Conservation (phyloP, 2,888 invertebrate species). For the Polylopha cassiicola region DNA sequence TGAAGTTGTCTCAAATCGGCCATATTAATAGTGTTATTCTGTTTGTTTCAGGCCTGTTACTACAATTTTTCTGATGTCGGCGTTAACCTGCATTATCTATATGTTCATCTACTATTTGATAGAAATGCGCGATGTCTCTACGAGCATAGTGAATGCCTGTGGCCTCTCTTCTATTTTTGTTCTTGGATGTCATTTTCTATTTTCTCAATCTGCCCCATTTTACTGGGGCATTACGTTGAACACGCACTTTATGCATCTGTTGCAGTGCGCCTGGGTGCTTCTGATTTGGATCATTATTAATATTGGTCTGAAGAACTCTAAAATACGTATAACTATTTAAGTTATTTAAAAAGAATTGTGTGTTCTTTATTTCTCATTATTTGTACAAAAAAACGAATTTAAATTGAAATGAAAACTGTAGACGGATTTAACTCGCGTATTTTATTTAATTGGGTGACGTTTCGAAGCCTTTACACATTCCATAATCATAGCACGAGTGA, state of each 20-base stretch:
- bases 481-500: too few relatives aligned
- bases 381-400: too few relatives aligned
- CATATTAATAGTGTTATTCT: not conserved
- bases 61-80: conserved; percentile 9
- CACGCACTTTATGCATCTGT: conserved; percentile 17
- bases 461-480: too few relatives aligned
- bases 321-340: not conserved
- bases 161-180: conserved; percentile 17
- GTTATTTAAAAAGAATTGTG: not conserved
- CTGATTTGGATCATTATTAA: conserved; percentile 12
- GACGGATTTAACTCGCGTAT: too few relatives aligned
- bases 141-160: not conserved
- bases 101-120: conserved; percentile 7
- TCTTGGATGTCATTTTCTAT: conserved; percentile 15
- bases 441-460: too few relatives aligned
- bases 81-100: conserved; percentile 3
- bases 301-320: conserved; percentile 4
- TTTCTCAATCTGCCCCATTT: conserved; percentile 16
- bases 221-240: not conserved
- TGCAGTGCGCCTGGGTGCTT: conserved; percentile 16
- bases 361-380: too few relatives aligned
- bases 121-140: conserved; percentile 2
- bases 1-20: too few relatives aligned
- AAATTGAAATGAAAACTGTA: too few relatives aligned
- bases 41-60: conserved; percentile 22